Conservation (phyloP, 1,140 invertebrate genomes). For the Drosophila varians region DNA sequence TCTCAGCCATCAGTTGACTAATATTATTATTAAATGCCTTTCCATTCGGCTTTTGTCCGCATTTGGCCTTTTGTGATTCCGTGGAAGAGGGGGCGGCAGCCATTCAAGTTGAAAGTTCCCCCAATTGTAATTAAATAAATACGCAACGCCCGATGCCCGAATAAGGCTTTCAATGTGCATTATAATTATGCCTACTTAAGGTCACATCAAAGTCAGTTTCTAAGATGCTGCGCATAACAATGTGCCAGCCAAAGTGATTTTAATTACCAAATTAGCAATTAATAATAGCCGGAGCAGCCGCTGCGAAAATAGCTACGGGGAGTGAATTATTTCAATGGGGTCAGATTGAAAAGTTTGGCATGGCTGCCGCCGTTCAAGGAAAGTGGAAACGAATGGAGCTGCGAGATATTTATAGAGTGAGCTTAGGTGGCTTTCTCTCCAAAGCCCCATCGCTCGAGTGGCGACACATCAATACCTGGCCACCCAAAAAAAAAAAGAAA, state of each 20-base stretch:
- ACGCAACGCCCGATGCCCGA: constrained; percentile 27
- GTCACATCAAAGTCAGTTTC: constrained; percentile 65
- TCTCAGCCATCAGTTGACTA: constrained; percentile 43
- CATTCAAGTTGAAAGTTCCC: constrained; percentile 74
- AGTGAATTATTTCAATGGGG: constrained; percentile 7
- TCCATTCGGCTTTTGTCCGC: constrained; percentile 40
- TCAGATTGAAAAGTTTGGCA: constrained; percentile 1
- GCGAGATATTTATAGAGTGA: not conserved
- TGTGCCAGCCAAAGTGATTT: constrained; percentile 44
- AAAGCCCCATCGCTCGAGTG: constrained; percentile 22
- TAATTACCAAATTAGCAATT: constrained; percentile 72
- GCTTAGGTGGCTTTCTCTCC: not conserved
- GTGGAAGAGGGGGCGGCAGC: constrained; percentile 34
- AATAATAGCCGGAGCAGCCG: constrained; percentile 36
- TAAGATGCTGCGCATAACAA: constrained; percentile 23
- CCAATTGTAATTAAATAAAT: constrained; percentile 76
- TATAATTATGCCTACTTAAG: constrained; percentile 63
- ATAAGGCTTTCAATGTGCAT: constrained; percentile 49
- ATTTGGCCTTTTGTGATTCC: constrained; percentile 46
- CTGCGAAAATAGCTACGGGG: constrained; percentile 13
- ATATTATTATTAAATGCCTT: constrained; percentile 70
- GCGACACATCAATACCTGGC: constrained; percentile 1
- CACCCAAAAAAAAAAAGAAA: not conserved
- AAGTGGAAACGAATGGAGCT: not conserved
- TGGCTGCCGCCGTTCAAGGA: not conserved